Evolutionary conservation across 2,888 invertebrate genomes (phyloP), one percentile per base, ranked within the genome.

Genomic region (Limnephilus lunatus): DNA sequence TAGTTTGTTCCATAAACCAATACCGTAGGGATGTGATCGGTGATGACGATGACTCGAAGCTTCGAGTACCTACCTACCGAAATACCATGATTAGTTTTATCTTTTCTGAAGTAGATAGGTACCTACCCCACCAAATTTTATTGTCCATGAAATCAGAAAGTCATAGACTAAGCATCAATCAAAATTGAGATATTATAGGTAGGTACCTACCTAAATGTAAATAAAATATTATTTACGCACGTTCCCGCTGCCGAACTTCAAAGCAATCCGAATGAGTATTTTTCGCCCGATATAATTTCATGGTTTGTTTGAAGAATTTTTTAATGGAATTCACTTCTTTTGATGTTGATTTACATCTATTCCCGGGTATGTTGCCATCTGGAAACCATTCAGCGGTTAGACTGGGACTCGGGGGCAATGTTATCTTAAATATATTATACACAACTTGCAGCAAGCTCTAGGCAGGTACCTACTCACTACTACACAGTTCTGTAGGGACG

Each of bases 321-420:
- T 89, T 89, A 80, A 89, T 89, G 88, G 35, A 89, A 89, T 89
- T 68, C 30, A 89, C 88, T 89, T 80, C 80, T 89, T 80, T 80
- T 80, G 88, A 80, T 88, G 88, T 88, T 80, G 53, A 88, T 89
- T 89, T 80, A 80, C 88, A 39, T 89, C 88, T 89, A 89, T 89
- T 89, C 80, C 80, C 81, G 88, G 88, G 80, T 89, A 39, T 25
- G 68, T 89, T 89, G 32, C 88, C 88, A 89, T 89, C 88, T 89
- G 88, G 88, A 80, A 89, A 35, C 39, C 88, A 80, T 89, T 80
- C 88, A 81, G 86, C 44, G 86, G 30, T 44, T 86, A 86, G 44
- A 86, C 25, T n/a, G 14, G 86, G 9, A 68, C 68, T 68, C 68
- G 86, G 44, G 81, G 81, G 88, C 88, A 35, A 39, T 81, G 81